phyloP scores from a whole-genome alignment of 2,113 vertebrate species.

The Monopterus albus region DNA sequence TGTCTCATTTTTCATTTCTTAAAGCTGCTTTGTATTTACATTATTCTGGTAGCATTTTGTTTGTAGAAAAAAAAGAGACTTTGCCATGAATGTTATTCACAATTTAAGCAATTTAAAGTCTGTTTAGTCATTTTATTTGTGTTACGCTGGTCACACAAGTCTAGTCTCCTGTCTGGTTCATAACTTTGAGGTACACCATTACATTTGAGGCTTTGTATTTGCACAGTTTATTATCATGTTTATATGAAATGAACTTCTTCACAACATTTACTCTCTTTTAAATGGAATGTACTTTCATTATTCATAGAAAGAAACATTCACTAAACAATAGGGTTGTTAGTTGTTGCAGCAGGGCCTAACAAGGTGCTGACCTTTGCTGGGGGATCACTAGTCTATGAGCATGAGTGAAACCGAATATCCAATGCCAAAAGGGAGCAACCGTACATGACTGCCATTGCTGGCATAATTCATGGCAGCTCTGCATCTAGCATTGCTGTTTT shows the following conservation, averaged over 20 bases:
- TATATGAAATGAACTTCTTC: neutral
- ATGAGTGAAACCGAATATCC: slow-evolving; percentile 68
- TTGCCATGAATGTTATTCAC: too few species aligned
- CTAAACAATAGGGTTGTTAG: slow-evolving; percentile 50
- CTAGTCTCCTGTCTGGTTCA: neutral
- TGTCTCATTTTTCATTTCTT: too few species aligned
- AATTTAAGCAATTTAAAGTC: too few species aligned
- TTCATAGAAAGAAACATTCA: slow-evolving; percentile 14
- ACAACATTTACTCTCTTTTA: neutral
- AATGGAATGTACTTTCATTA: neutral
- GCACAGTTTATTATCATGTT: too few species aligned
- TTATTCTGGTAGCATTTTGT: too few species aligned
- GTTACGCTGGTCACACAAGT: too few species aligned
- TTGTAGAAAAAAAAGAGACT: too few species aligned
- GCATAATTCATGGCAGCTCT: slow-evolving; percentile 73
- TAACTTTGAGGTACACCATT: neutral
- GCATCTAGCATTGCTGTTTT: slow-evolving; percentile 74
- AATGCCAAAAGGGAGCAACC: slow-evolving; percentile 59
- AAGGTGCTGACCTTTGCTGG: slow-evolving; percentile 72
- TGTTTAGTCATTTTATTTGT: too few species aligned
- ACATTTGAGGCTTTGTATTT: neutral
- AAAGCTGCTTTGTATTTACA: too few species aligned
- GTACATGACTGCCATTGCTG: slow-evolving; percentile 76
- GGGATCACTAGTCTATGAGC: slow-evolving; percentile 61
- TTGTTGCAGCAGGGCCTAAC: slow-evolving; percentile 64